These are phyloP conservation scores for Macrocentrus cingulum DNA, from an alignment of 1,140 invertebrate species.

Conservation along the genomic window DNA sequence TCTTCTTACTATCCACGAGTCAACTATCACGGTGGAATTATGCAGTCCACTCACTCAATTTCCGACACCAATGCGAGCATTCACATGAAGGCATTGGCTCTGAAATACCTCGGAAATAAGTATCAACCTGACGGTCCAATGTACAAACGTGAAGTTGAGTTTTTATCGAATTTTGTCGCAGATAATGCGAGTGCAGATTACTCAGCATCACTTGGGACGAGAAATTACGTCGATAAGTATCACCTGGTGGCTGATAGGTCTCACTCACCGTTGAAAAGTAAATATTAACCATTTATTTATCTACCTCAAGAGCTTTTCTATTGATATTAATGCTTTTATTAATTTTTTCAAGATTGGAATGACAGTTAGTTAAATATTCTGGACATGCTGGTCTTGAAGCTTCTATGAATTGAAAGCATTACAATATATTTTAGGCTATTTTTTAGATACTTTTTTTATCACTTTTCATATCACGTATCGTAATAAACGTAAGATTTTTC, in stretches of 20 bases:
- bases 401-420: constrained; percentile 45
- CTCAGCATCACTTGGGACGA: constrained; percentile 67
- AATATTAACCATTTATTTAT: too few species aligned
- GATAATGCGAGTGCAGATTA: constrained; percentile 44
- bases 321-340: constrained; percentile 6
- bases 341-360: constrained; percentile 46
- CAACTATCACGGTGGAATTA: constrained; percentile 40
- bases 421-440: constrained; percentile 1
- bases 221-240: constrained; percentile 69
- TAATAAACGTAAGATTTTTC: too few species aligned
- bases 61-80: constrained; percentile 61
- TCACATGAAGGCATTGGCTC: constrained; percentile 66
- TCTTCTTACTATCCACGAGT: constrained; percentile 45
- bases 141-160: constrained; percentile 37
- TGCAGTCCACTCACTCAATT: constrained; percentile 37
- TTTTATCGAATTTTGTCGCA: constrained; percentile 40
- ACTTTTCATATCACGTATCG: too few species aligned
- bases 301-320: constrained; percentile 12
- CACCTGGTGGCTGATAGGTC: constrained; percentile 59
- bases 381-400: constrained; percentile 67
- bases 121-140: neutral
- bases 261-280: constrained; percentile 37
- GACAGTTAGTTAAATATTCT: constrained; percentile 55
- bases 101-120: constrained; percentile 63
- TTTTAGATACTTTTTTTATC: constrained; percentile 27